Percentiles rank a stretch among this genome's conserved stretches.
These are phyloP conservation scores for Ypsolopha scabrella DNA, from an alignment of 2,888 invertebrate genomes.

Conservation along the genomic window DNA sequence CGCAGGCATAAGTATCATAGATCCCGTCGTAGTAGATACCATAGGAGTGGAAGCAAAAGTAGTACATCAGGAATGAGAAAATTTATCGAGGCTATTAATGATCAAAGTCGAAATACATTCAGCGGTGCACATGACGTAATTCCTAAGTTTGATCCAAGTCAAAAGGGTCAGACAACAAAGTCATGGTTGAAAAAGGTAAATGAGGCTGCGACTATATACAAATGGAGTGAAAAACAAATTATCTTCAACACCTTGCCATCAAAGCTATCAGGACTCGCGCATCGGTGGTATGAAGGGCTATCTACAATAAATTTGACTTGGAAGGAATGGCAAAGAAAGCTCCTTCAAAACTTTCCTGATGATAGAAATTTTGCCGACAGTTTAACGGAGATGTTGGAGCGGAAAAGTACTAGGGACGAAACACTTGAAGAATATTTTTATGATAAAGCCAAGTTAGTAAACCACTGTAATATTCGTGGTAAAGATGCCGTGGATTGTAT, in stretches of 20 bases:
- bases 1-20: too few relatives aligned
- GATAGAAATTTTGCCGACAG: slow-evolving; percentile 3
- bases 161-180: slow-evolving; percentile 1
- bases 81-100: background rate
- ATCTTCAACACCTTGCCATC: slow-evolving; percentile 5
- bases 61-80: background rate
- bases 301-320: slow-evolving; percentile 2
- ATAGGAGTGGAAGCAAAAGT: background rate
- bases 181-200: slow-evolving; percentile 5
- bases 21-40: too few relatives aligned
- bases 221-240: slow-evolving; percentile 6
- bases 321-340: slow-evolving; percentile 2
- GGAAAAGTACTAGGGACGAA: slow-evolving; percentile 2
- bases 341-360: slow-evolving; percentile 1
- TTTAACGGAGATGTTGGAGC: background rate
- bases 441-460: slow-evolving; percentile 10
- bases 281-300: slow-evolving; percentile 6
- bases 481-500: slow-evolving; percentile 13
- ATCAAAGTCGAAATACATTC: background rate
- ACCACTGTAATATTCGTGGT: slow-evolving; percentile 8
- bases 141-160: slow-evolving; percentile 4
- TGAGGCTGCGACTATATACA: slow-evolving; percentile 4
- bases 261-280: slow-evolving; percentile 4
- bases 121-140: slow-evolving; percentile 5
- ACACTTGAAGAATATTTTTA: slow-evolving; percentile 7